phyloP scores from a whole-genome alignment of 2,888 invertebrate genomes.

The Theretra japonica region DNA sequence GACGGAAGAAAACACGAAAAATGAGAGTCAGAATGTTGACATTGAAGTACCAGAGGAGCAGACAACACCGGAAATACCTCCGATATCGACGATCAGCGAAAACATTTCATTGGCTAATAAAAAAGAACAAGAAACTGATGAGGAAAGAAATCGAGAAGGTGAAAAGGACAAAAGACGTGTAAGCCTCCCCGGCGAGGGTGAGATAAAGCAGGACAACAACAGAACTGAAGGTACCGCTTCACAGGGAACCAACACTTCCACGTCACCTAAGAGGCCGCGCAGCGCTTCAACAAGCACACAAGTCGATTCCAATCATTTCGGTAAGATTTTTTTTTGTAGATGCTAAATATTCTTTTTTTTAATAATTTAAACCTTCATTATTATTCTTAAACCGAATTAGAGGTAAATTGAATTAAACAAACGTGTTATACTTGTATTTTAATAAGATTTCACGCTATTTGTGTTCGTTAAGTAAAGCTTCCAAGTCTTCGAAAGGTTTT shows the following conservation, averaged over 20 bases:
- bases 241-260: constrained; percentile 73
- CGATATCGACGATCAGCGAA: constrained; percentile 90
- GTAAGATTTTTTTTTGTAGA: constrained; percentile 75
- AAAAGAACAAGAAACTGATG: constrained; percentile 65
- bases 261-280: constrained; percentile 89
- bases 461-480: too few species aligned
- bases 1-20: constrained; percentile 67
- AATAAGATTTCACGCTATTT: too few species aligned
- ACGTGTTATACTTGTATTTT: too few species aligned
- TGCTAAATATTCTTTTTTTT: background rate
- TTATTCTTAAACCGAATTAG: too few species aligned
- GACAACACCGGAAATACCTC: constrained; percentile 85
- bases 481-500: too few species aligned
- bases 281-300: constrained; percentile 93
- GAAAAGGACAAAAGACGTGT: constrained; percentile 84
- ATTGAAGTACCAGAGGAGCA: constrained; percentile 60
- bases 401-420: too few species aligned
- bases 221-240: constrained; percentile 70
- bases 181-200: constrained; percentile 85
- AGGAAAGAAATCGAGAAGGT: constrained; percentile 66
- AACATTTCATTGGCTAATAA: constrained; percentile 85
- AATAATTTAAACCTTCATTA: background rate
- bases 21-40: constrained; percentile 68
- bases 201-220: constrained; percentile 75
- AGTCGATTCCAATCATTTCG: constrained; percentile 93